Percentiles rank a stretch among this genome's conserved stretches.
Evolutionary conservation across 2,797 vertebrate species (phyloP).

Genomic region (Valencia hispanica): DNA sequence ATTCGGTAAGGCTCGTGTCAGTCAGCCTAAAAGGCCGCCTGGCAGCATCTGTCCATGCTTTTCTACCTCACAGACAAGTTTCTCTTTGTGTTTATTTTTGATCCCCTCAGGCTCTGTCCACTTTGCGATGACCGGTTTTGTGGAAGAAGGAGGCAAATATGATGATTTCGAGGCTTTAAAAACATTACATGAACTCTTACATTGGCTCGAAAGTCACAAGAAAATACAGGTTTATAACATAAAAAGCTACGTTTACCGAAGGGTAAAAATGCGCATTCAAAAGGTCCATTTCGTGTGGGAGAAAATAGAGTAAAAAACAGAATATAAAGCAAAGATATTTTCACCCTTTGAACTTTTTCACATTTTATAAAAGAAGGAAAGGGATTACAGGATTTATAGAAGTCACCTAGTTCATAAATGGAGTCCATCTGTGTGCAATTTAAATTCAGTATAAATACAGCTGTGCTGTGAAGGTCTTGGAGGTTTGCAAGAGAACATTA

Average conservation of each 20-base stretch:
- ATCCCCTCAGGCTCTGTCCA: slow-evolving; percentile 17
- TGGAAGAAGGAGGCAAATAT: slow-evolving; percentile 9
- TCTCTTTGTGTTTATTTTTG: slow-evolving; percentile 16
- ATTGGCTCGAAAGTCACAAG: neutral
- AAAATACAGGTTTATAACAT: neutral
- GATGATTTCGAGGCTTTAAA: neutral
- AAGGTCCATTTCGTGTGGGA: neutral
- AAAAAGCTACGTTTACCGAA: neutral
- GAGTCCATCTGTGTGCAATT: neutral
- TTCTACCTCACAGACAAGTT: slow-evolving; percentile 7
- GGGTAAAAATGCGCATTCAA: neutral
- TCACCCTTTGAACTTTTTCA: neutral
- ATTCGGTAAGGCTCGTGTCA: slow-evolving; percentile 21
- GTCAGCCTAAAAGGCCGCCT: slow-evolving; percentile 29
- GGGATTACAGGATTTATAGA: neutral
- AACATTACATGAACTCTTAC: slow-evolving; percentile 2
- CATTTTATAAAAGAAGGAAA: neutral
- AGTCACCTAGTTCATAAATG: neutral
- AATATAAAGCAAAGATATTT: neutral
- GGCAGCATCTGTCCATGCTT: slow-evolving; percentile 7
- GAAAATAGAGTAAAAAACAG: neutral
- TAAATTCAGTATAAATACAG: neutral
- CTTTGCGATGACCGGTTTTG: slow-evolving; percentile 1
- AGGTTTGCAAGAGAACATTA: neutral
- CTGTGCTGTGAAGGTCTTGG: neutral